Conservation (phyloP, 2,113 vertebrate genomes). For the Cyanoderma ruficeps region DNA sequence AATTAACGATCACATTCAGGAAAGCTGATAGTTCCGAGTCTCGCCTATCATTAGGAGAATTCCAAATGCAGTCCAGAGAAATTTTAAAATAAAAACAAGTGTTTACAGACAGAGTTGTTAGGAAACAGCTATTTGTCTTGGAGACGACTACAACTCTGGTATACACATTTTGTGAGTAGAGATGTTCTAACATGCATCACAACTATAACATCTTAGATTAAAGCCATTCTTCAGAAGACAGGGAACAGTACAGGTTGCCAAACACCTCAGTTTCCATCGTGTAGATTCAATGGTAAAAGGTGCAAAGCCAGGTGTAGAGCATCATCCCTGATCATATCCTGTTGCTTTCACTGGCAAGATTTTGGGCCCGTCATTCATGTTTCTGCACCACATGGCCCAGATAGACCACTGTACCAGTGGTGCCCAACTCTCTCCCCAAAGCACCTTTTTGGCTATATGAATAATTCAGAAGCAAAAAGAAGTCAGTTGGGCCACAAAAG, state of each 20-base stretch:
- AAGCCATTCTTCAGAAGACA: not conserved
- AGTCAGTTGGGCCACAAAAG: not conserved
- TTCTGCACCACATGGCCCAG: not conserved
- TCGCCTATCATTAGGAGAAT: not conserved
- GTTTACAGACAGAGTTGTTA: not conserved
- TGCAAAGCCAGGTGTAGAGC: not conserved
- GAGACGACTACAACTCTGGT: not conserved
- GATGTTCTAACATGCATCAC: not conserved
- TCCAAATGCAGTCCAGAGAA: not conserved
- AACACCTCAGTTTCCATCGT: not conserved
- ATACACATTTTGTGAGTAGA: not conserved
- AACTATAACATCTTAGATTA: not conserved
- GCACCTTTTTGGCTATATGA: not conserved
- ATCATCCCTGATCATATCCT: not conserved
- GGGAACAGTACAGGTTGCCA: not conserved
- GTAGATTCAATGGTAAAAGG: not conserved
- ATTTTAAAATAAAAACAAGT: not conserved
- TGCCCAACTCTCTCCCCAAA: not conserved
- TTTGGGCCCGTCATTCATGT: not conserved
- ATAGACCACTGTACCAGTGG: accelerated
- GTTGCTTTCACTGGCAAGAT: not conserved
- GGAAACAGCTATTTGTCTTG: not conserved
- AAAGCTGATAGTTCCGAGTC: not conserved
- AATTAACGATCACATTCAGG: not conserved
- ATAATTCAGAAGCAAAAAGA: not conserved